Percentiles rank a stretch among this genome's conserved stretches.
Conservation (phyloP, 2,113 vertebrate genomes). For the Hemichromis elongatus region DNA sequence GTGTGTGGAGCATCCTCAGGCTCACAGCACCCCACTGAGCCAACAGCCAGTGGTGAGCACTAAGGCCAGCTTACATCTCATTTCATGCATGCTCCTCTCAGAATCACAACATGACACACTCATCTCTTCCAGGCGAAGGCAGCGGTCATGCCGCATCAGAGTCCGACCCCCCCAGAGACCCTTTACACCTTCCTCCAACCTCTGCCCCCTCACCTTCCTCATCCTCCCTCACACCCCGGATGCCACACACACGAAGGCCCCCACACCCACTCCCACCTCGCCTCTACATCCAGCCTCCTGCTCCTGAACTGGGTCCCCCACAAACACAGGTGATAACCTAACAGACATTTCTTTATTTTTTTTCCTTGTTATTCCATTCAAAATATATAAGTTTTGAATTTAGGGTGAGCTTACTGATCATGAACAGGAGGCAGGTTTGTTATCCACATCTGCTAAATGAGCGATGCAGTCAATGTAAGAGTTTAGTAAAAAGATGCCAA, state of each 20-base stretch:
- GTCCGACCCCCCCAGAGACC: conserved; percentile 77
- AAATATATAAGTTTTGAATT: not conserved
- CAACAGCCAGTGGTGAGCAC: conserved; percentile 79
- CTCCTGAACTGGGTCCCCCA: conserved; percentile 87
- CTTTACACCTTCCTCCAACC: conserved; percentile 62
- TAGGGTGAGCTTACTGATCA: not conserved
- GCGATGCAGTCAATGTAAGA: not conserved
- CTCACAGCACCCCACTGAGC: conserved; percentile 72
- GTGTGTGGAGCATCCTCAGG: conserved; percentile 78
- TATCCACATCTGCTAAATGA: not conserved
- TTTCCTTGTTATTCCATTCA: not conserved
- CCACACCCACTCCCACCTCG: conserved; percentile 88
- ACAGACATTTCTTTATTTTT: not conserved
- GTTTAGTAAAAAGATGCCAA: not conserved
- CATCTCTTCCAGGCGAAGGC: conserved; percentile 74
- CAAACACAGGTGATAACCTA: conserved; percentile 78
- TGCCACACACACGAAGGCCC: conserved; percentile 83
- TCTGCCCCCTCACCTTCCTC: conserved; percentile 76
- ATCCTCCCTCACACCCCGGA: conserved; percentile 78
- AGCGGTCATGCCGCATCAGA: conserved; percentile 68
- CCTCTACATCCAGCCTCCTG: conserved; percentile 91
- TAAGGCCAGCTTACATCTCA: rapidly evolving
- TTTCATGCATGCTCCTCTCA: not conserved
- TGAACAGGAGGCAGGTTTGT: not conserved
- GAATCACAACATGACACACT: not conserved